Evolutionary conservation across 2,888 invertebrate species (phyloP), one percentile per base, ranked within the genome.

Genomic region (Physocephala rufipes): DNA sequence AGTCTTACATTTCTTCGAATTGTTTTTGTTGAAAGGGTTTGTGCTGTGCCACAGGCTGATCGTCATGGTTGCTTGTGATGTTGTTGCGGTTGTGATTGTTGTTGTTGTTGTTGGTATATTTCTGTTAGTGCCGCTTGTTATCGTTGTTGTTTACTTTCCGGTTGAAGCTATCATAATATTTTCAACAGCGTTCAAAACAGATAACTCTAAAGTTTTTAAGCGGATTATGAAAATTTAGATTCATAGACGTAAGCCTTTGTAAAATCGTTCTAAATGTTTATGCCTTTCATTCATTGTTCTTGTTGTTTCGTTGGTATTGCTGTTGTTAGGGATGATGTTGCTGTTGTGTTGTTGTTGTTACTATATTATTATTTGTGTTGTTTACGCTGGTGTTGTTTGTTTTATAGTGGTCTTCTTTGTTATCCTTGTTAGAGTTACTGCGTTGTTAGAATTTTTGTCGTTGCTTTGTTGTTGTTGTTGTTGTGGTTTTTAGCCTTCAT

Each of bases 161-260:
- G 21, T 63, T 47, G 26, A 15, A 15, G 63, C 63, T 63, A 21
- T n/a, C n/a, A n/a, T n/a, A 21, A 63, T 43, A 63, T 63, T 47
- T 63, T 43, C 45, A 19, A n/a, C 9, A 15, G 16, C 59, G 9
- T 24, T 26, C 59, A 59, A 21, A 59, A 21, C 26, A 47, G 16
- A 63, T 45, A 43, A 63, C 21, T 63, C 21, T 13, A 63, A 63
- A 47, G 30, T 63, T 63, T 43, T 19, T 45, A 63, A 63, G 45
- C 63, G 45, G 63, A 63, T 63, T 63, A 63, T 45, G 45, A 58
- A 28, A 24, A 59, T 49, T 49, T 49, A 19, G 49, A 49, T 49
- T 49, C 19, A 19, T 19, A 49, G 49, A 49, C 49, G 15, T 19
- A n/a, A 36, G 19, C 49, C 16, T 5, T 49, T 19, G 19, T n/a